Evolutionary conservation across 2,888 invertebrate genomes (phyloP).

Genomic region (Harmothoe impar): DNA sequence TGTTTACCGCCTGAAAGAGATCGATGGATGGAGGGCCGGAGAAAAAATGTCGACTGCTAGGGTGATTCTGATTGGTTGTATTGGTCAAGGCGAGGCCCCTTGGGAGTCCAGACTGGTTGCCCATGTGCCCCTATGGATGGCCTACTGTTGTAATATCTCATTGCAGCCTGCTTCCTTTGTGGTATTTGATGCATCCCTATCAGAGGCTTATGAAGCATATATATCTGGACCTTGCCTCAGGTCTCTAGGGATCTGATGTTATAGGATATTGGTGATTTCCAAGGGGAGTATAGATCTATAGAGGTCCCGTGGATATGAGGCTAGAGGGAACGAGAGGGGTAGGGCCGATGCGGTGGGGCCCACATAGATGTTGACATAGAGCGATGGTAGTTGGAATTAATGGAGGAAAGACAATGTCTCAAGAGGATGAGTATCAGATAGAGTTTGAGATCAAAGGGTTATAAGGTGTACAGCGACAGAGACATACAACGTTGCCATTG

Average conservation of each 20-base stretch:
- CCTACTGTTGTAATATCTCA: constrained; percentile 14
- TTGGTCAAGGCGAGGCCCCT: constrained; percentile 21
- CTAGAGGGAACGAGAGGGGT: not conserved
- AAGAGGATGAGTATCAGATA: too few species aligned
- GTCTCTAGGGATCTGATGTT: constrained; percentile 34
- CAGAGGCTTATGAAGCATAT: constrained; percentile 33
- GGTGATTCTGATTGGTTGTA: constrained; percentile 49
- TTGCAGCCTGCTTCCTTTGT: not conserved
- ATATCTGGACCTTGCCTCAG: not conserved
- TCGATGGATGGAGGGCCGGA: not conserved
- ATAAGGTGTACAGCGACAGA: too few species aligned
- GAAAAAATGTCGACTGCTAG: not conserved
- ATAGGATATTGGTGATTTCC: constrained; percentile 27
- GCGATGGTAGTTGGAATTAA: too few species aligned
- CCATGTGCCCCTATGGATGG: not conserved
- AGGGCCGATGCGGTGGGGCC: not conserved
- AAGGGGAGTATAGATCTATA: not conserved
- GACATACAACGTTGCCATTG: too few species aligned
- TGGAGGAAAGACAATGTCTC: too few species aligned
- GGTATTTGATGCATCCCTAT: not conserved
- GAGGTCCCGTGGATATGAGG: not conserved
- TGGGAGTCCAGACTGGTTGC: not conserved
- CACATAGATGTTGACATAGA: too few species aligned
- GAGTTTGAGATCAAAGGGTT: too few species aligned
- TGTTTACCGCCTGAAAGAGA: constrained; percentile 25